phyloP scores from a whole-genome alignment of 1,140 invertebrate species.

The Drosophila nebulosa region DNA sequence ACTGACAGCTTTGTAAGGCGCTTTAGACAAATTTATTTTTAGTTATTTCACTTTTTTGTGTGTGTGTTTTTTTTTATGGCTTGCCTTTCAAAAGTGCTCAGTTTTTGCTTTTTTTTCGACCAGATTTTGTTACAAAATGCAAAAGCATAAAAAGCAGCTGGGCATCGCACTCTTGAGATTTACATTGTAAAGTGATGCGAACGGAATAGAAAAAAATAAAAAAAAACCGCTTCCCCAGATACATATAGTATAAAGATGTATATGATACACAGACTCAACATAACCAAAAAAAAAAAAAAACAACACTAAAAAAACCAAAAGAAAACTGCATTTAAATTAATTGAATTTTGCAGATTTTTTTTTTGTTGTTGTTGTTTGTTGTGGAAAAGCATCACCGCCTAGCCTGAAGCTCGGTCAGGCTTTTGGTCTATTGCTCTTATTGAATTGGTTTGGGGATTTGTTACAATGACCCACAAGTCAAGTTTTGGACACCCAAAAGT shows the following conservation, averaged over 20 bases:
- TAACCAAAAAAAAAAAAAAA: conserved; percentile 24
- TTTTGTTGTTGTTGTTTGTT: neutral
- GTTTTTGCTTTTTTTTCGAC: conserved; percentile 8
- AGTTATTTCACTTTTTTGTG: neutral
- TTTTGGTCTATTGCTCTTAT: conserved; percentile 66
- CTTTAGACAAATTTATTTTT: conserved; percentile 1
- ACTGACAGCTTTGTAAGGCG: conserved; percentile 11
- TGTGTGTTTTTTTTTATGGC: neutral
- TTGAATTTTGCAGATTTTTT: conserved; percentile 70
- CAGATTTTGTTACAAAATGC: conserved; percentile 50
- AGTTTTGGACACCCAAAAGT: conserved; percentile 34
- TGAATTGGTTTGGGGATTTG: conserved; percentile 76
- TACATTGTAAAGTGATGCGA: conserved; percentile 77
- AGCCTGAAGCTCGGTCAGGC: neutral
- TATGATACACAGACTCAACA: conserved; percentile 21
- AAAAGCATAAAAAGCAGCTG: conserved; percentile 45
- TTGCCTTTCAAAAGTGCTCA: conserved; percentile 11
- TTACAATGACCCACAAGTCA: conserved; percentile 69
- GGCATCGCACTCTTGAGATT: conserved; percentile 76
- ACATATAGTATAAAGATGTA: conserved; percentile 3
- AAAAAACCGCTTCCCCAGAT: neutral
- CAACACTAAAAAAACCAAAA: neutral
- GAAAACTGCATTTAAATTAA: conserved; percentile 76
- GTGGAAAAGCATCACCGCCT: conserved; percentile 2
- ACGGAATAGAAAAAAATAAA: no score